Evolutionary conservation across 2,888 invertebrate genomes (phyloP).

Genomic region (Lathronympha strigana): DNA sequence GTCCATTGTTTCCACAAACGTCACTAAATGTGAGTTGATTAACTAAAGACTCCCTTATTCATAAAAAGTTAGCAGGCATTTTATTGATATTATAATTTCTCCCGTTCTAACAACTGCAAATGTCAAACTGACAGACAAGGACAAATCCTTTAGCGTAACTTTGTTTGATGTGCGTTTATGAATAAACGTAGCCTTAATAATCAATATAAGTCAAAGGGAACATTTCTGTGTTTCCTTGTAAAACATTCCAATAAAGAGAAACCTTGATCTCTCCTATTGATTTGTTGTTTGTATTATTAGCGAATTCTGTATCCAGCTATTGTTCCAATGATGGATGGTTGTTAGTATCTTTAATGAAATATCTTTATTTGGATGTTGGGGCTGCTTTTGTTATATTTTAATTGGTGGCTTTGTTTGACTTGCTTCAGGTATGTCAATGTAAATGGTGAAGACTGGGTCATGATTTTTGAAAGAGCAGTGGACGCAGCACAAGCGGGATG

Average conservation of each 20-base stretch:
- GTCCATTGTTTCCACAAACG: no score
- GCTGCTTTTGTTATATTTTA: not conserved
- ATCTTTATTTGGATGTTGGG: conserved; percentile 9
- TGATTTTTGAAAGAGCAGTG: no score
- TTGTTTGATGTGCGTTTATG: no score
- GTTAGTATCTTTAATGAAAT: conserved; percentile 38
- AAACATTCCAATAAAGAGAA: conserved; percentile 34
- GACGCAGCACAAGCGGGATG: no score
- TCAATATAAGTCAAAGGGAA: conserved; percentile 17
- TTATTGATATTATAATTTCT: no score
- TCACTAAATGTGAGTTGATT: no score
- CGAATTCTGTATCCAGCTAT: conserved; percentile 38
- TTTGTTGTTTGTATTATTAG: conserved; percentile 38
- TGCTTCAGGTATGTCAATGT: not conserved
- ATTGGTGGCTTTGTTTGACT: not conserved
- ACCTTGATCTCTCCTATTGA: conserved; percentile 30
- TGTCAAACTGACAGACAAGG: no score
- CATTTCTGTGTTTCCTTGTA: conserved; percentile 1
- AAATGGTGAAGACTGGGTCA: no score
- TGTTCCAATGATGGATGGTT: conserved; percentile 40
- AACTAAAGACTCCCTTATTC: no score
- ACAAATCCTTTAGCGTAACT: no score
- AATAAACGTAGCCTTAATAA: not conserved
- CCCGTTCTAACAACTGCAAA: no score
- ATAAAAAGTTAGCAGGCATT: no score